phyloP scores from a whole-genome alignment of 2,113 vertebrate species.

The Scolopax mira region DNA sequence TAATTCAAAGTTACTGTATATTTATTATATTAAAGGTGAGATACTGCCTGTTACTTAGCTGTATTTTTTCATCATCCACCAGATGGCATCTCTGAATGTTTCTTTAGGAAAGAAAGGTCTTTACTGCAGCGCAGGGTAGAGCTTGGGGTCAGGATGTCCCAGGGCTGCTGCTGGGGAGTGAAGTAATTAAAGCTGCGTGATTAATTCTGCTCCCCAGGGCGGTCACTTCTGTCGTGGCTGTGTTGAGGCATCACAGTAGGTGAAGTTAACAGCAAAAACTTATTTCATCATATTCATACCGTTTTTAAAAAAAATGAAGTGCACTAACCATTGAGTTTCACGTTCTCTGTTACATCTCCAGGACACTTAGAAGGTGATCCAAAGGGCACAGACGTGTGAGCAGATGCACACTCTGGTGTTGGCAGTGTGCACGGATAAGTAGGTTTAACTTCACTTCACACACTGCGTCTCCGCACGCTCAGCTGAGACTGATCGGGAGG shows the following conservation, averaged over 20 bases:
- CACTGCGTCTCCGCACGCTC: accelerated
- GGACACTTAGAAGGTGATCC: neutral
- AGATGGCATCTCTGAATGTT: neutral
- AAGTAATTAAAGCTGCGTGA: neutral
- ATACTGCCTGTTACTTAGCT: neutral
- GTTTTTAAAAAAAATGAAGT: neutral
- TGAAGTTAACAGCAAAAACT: neutral
- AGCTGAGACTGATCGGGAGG: neutral
- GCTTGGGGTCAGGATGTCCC: neutral
- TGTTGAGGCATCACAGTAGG: neutral
- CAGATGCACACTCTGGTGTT: neutral
- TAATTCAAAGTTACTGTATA: neutral
- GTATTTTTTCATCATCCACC: neutral
- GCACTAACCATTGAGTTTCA: neutral
- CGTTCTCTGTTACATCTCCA: neutral
- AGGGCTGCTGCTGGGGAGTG: neutral
- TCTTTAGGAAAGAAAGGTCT: neutral
- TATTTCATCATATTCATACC: neutral
- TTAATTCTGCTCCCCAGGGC: neutral
- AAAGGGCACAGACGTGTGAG: neutral
- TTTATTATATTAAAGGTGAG: slow-evolving; percentile 33
- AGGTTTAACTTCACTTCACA: neutral
- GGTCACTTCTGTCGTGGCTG: neutral
- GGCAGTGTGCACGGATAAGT: neutral
- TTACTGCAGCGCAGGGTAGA: accelerated